phyloP scores from a whole-genome alignment of 2,888 invertebrate species.

The Nebria salina region DNA sequence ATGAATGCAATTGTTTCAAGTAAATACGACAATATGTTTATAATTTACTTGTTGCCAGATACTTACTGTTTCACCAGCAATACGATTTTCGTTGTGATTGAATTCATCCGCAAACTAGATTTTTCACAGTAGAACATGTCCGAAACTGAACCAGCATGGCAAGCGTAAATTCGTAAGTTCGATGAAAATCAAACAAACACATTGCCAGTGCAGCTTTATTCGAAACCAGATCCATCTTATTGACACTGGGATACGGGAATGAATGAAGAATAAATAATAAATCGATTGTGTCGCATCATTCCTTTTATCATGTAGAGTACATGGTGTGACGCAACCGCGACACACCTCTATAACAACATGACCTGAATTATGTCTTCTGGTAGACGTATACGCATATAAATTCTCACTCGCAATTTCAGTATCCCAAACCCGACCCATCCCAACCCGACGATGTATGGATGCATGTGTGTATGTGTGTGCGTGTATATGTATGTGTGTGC shows the following conservation, averaged over 20 bases:
- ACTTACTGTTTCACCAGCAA: too few species aligned
- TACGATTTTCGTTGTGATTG: too few species aligned
- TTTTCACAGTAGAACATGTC: too few species aligned
- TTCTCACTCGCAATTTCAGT: not conserved
- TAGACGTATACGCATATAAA: not conserved
- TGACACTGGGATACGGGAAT: constrained; percentile 39
- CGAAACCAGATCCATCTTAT: not conserved
- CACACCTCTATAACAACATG: constrained; percentile 40
- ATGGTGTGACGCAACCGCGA: not conserved
- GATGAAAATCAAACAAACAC: not conserved
- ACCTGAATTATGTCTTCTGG: constrained; percentile 27
- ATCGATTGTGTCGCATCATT: constrained; percentile 23
- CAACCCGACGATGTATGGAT: not conserved
- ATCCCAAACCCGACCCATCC: not conserved
- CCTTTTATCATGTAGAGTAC: constrained; percentile 11
- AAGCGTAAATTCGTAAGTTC: too few species aligned
- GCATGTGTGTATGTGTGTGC: too few species aligned
- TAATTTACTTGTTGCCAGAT: not conserved
- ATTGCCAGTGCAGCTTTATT: constrained; percentile 20
- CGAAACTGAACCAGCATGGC: too few species aligned
- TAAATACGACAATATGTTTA: not conserved
- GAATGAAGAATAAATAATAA: constrained; percentile 42
- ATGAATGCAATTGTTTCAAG: not conserved
- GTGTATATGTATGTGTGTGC: too few species aligned
- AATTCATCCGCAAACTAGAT: too few species aligned